A percentile compares a stretch with the other conserved stretches of the same genome.
phyloP scores from a whole-genome alignment of 2,113 vertebrate genomes.

The Rhinoderma darwinii region DNA sequence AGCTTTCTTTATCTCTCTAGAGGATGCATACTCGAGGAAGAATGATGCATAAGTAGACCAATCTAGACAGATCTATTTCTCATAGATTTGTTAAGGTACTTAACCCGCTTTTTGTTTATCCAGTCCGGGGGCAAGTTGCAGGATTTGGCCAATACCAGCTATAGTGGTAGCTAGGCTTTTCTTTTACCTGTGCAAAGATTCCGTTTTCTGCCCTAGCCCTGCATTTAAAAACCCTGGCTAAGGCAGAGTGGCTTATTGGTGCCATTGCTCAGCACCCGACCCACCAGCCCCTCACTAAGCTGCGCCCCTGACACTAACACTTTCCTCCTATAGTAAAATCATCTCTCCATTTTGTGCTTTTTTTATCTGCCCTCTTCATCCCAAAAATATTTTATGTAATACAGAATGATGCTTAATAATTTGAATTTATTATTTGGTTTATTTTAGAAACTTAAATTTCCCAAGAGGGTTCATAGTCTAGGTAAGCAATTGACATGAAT shows the following conservation, averaged over 20 bases:
- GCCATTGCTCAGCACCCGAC: background rate
- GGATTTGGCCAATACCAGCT: too few relatives aligned
- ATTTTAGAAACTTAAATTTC: too few relatives aligned
- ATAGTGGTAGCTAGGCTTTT: background rate
- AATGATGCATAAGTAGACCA: background rate
- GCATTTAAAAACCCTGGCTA: background rate
- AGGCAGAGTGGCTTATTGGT: background rate
- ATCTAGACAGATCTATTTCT: background rate
- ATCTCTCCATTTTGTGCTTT: too few relatives aligned
- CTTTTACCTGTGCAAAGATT: background rate
- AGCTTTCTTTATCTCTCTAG: background rate
- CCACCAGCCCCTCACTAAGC: too few relatives aligned
- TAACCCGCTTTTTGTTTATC: background rate
- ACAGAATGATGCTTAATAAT: too few relatives aligned
- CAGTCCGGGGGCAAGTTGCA: background rate
- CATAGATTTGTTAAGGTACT: background rate
- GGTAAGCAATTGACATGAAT: too few relatives aligned
- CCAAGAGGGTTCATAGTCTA: too few relatives aligned
- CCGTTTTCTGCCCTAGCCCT: background rate
- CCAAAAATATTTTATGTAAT: too few relatives aligned
- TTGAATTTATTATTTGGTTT: too few relatives aligned
- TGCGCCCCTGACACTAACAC: too few relatives aligned
- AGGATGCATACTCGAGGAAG: background rate
- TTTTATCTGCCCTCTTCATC: too few relatives aligned
- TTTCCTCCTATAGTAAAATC: too few relatives aligned